Evolutionary conservation across 2,888 invertebrate genomes (phyloP).

Genomic region (Empis stercorea): DNA sequence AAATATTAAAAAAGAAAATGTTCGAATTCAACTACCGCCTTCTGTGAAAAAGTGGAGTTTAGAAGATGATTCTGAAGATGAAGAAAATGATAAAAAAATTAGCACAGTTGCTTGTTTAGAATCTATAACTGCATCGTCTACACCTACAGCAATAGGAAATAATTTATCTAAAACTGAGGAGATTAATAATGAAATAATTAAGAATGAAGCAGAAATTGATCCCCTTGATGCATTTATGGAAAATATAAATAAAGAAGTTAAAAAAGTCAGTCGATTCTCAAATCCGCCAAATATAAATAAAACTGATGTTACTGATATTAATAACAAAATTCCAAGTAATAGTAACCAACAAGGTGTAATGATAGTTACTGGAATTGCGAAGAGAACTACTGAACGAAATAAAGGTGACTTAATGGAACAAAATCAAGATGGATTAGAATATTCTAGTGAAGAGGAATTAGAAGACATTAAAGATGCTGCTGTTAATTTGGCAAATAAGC

Average conservation of each 20-base stretch:
- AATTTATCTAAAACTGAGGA: slow-evolving; percentile 2
- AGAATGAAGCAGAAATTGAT: slow-evolving; percentile 72
- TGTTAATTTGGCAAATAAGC: slow-evolving; percentile 77
- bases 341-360: slow-evolving; percentile 46
- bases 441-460: slow-evolving; percentile 93
- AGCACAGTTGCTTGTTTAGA: neutral
- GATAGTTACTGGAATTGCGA: slow-evolving; percentile 73
- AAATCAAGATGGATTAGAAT: slow-evolving; percentile 94
- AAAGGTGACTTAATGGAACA: slow-evolving; percentile 99
- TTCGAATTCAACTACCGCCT: slow-evolving; percentile 38
- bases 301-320: slow-evolving; percentile 23
- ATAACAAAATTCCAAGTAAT: slow-evolving; percentile 24
- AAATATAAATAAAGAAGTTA: slow-evolving; percentile 50
- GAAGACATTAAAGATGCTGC: slow-evolving; percentile 88
- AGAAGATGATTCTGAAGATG: slow-evolving; percentile 92
- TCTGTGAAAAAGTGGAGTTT: slow-evolving; percentile 81
- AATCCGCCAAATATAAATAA: slow-evolving; percentile 34
- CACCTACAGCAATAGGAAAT: slow-evolving; percentile 1
- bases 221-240: slow-evolving; percentile 97
- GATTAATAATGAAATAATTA: slow-evolving; percentile 36
- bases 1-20: slow-evolving; percentile 61
- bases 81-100: slow-evolving; percentile 31
- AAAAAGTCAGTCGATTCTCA: slow-evolving; percentile 33
- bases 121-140: neutral
- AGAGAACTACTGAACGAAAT: slow-evolving; percentile 57